Base-by-base conservation (phyloP, 2,113 vertebrate species). In the Otocyon megalotis region DNA sequence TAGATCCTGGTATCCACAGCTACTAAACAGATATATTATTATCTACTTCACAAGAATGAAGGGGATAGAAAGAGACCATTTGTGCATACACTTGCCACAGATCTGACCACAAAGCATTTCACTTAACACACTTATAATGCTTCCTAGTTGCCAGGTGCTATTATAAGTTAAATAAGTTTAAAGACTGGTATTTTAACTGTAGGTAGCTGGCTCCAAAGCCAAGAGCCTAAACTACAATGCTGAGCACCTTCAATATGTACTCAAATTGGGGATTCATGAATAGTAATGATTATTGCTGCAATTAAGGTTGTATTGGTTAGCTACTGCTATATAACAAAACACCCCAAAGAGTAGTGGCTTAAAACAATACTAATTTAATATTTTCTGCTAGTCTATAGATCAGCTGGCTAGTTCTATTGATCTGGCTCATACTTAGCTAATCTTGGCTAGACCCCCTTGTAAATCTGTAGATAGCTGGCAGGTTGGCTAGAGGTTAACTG, bases 111-210 rank as follows among this genome's bases (percentile, higher is more conserved):
- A 19, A 3, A 72, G n/a, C 20, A 35, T 37, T 88, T 90, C 83
- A 93, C 72, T 89, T 65, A 96, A 93, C 35, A 10, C 37, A 54
- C 4, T 53, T 48, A 74, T 16, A 54, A 60, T 56, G 48, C 63
- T 93, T 72, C 67, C 88, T 86, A 30, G 28, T 85, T 85, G 19
- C 60, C 85, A 93, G 62, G 50, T 22, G 96, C 76, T 84, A 62
- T 17, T 58, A 32, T 43, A 76, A 95, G 14, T 90, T 71, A 74
- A 87, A 48, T 63, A 71, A 67, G 26, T 83, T 83, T 35, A 95
- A 92, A 96, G 92, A 15, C 48, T 92, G 48, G 22, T 13, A 24
- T 80, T 69, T 74, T 37, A 93, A 76, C 53, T 37, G 19, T 53
- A 90, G 56, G 15, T 5, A 76, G 17, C 35, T 20, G n/a, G 8